These are phyloP conservation scores for Maniola jurtina DNA, from an alignment of 1,140 invertebrate genomes.

Conservation along the genomic window DNA sequence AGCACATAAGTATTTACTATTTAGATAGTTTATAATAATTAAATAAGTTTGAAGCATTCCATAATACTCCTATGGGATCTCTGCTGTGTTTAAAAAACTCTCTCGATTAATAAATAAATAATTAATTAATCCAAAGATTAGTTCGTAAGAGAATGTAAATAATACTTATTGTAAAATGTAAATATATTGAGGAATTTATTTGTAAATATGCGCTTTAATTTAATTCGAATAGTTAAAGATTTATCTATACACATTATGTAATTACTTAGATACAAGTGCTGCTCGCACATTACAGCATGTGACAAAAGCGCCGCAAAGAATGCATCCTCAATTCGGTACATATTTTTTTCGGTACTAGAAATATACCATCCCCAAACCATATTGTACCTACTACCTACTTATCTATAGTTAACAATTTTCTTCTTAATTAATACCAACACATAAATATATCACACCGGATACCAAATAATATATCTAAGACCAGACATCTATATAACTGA, in stretches of 20 bases:
- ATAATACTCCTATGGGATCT: constrained; percentile 74
- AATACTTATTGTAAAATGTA: constrained; percentile 48
- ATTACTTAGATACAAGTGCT: neutral
- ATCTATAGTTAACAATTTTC: too few species aligned
- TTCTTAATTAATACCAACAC: too few species aligned
- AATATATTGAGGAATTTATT: constrained; percentile 47
- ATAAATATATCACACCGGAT: too few species aligned
- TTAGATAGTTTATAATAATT: constrained; percentile 54
- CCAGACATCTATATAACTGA: too few species aligned
- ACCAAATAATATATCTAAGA: too few species aligned
- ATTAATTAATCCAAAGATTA: constrained; percentile 63
- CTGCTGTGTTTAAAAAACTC: constrained; percentile 70
- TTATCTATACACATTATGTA: neutral
- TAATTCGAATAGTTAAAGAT: constrained; percentile 18
- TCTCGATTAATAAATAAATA: constrained; percentile 7
- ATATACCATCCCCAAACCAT: too few species aligned
- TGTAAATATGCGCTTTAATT: constrained; percentile 65
- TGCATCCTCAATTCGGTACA: too few species aligned
- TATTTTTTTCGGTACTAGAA: too few species aligned
- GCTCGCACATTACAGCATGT: neutral
- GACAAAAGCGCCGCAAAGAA: neutral
- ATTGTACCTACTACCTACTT: too few species aligned
- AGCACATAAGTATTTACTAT: constrained; percentile 46
- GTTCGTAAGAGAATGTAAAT: constrained; percentile 35
- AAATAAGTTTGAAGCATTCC: constrained; percentile 74